phyloP scores from a whole-genome alignment of 2,797 vertebrate species.

The Eutrigla gurnardus region DNA sequence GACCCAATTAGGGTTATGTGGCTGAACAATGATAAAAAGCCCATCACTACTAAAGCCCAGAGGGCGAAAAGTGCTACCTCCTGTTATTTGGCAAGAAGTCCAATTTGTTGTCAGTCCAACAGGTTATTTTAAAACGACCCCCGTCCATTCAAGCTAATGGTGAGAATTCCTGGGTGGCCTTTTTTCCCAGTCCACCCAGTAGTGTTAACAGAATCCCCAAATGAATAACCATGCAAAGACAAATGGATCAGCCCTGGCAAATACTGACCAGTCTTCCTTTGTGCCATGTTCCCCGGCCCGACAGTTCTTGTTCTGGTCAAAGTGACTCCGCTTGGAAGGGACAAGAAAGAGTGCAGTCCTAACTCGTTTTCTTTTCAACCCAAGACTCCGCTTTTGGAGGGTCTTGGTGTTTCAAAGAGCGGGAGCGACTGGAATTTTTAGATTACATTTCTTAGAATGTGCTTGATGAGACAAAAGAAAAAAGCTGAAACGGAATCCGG shows the following conservation, averaged over 20 bases:
- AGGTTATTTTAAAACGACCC: constrained; percentile 44
- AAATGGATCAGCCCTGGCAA: constrained; percentile 60
- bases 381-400: constrained; percentile 28
- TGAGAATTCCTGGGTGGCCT: constrained; percentile 58
- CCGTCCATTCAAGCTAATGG: constrained; percentile 27
- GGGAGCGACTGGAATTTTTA: constrained; percentile 47
- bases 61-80: constrained; percentile 30
- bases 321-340: constrained; percentile 18
- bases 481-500: constrained; percentile 52
- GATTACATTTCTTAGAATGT: constrained; percentile 66
- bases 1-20: constrained; percentile 49
- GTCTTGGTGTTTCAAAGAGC: constrained; percentile 55
- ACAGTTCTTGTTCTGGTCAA: constrained; percentile 50
- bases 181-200: constrained; percentile 46
- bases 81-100: constrained; percentile 41
- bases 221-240: constrained; percentile 68
- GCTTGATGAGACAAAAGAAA: constrained; percentile 33
- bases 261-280: constrained; percentile 54
- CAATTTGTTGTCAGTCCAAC: constrained; percentile 43
- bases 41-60: constrained; percentile 25
- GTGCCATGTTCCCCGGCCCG: constrained; percentile 61
- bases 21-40: constrained; percentile 38
- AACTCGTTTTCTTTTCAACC: constrained; percentile 42
- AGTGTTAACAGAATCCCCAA: constrained; percentile 46
- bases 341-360: constrained; percentile 21